A percentile compares a stretch with the other conserved stretches of the same genome.
Evolutionary conservation across 2,797 vertebrate genomes (phyloP).

Genomic region (Peromyscus melanophrys): DNA sequence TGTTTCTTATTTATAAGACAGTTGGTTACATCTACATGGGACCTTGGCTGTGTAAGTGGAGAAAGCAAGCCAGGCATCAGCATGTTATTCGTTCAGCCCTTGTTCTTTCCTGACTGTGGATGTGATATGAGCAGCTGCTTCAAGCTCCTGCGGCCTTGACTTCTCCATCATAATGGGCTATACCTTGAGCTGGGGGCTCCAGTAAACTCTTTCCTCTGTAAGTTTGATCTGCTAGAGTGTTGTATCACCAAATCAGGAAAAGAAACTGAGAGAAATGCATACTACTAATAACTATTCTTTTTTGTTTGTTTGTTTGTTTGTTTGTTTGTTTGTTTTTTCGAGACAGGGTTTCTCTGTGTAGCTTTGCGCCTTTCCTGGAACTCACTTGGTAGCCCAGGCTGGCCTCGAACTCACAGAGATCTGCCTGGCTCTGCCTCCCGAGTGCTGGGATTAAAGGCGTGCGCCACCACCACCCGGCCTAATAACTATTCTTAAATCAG

Average conservation of each 20-base stretch:
- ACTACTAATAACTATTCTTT: conserved; percentile 32
- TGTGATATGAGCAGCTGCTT: background rate
- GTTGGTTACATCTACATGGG: too few species aligned
- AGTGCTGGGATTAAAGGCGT: too few species aligned
- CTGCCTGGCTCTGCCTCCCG: too few species aligned
- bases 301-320: too few species aligned
- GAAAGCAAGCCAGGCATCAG: too few species aligned
- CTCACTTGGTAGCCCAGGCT: too few species aligned
- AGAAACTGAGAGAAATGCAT: background rate
- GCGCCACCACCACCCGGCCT: too few species aligned
- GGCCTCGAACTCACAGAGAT: too few species aligned
- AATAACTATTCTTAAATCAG: conserved; percentile 41
- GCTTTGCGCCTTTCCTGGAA: too few species aligned
- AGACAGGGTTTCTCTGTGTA: too few species aligned
- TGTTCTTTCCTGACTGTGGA: background rate
- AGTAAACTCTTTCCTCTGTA: background rate
- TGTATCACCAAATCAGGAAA: background rate
- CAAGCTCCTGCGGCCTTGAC: background rate
- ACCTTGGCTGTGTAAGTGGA: background rate
- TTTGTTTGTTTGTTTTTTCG: too few species aligned
- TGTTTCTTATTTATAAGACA: too few species aligned
- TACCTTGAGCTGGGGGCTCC: background rate
- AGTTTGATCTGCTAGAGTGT: background rate
- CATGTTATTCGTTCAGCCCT: background rate
- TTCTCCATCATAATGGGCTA: background rate